Percentiles rank a stretch among this genome's conserved stretches.
Evolutionary conservation across 2,888 invertebrate species (phyloP).

Genomic region (Xanthia icteritia): DNA sequence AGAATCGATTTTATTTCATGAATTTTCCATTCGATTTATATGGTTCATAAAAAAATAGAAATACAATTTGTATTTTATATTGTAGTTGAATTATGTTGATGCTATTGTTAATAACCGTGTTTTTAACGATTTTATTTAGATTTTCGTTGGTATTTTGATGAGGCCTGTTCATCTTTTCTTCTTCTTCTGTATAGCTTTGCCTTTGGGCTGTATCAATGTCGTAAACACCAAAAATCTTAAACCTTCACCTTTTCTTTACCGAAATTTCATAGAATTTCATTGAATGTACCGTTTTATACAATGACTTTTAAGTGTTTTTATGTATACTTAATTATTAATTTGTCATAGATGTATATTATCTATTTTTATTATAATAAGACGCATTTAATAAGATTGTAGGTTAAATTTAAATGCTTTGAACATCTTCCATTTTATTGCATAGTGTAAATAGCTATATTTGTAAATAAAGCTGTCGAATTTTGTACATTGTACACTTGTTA

Average conservation of each 20-base stretch:
- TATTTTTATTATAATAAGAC: conserved; percentile 53
- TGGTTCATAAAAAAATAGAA: conserved; percentile 12
- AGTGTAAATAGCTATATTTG: conserved; percentile 68
- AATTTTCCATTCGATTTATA: conserved; percentile 22
- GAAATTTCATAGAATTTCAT: conserved; percentile 14
- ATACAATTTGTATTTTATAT: conserved; percentile 18
- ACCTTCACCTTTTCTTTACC: conserved; percentile 17
- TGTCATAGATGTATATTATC: conserved; percentile 49
- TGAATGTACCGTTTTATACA: conserved; percentile 31
- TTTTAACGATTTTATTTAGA: conserved; percentile 10
- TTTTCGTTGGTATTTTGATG: not conserved
- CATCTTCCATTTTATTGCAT: conserved; percentile 66
- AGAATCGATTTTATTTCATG: conserved; percentile 40
- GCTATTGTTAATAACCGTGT: conserved; percentile 13
- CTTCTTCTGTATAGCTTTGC: conserved; percentile 9
- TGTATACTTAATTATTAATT: conserved; percentile 41
- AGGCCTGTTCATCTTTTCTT: not conserved
- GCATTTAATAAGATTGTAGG: conserved; percentile 64
- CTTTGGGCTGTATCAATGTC: conserved; percentile 35
- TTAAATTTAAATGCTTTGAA: conserved; percentile 57
- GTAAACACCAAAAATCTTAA: conserved; percentile 49
- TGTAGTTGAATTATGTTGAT: conserved; percentile 12
- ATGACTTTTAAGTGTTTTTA: conserved; percentile 34
- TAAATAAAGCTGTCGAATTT: conserved; percentile 71
- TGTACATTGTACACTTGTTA: conserved; percentile 76